These are phyloP conservation scores for Malaclemys terrapin DNA, from an alignment of 2,113 vertebrate species.

Conservation along the genomic window DNA sequence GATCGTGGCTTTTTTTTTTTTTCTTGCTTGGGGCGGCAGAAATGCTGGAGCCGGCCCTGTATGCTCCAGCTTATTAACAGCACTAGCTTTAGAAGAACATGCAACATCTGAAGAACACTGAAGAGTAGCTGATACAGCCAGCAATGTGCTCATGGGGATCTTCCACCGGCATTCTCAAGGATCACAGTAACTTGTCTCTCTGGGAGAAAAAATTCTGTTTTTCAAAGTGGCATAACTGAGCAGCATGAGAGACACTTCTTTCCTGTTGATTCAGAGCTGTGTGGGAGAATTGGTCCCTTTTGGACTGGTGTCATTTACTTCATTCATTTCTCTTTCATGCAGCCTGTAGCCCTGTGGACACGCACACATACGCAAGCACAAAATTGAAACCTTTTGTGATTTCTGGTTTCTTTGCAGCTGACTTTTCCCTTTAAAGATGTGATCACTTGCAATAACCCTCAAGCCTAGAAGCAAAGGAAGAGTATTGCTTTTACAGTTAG, in stretches of 20 bases:
- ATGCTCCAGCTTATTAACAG: rapidly evolving
- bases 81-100: background rate
- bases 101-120: background rate
- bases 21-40: no score
- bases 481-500: background rate
- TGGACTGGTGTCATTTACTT: constrained; percentile 10
- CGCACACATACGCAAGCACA: background rate
- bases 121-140: background rate
- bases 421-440: constrained; percentile 47
- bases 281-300: background rate
- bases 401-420: background rate
- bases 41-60: background rate
- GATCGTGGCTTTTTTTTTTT: no score
- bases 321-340: constrained; percentile 41
- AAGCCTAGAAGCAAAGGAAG: background rate
- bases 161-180: background rate
- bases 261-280: background rate
- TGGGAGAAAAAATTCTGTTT: rapidly evolving
- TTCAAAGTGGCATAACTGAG: background rate
- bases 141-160: rapidly evolving
- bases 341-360: constrained; percentile 27
- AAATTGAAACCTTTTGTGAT: background rate
- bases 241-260: background rate
- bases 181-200: background rate
- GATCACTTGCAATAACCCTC: constrained; percentile 11